Evolutionary conservation across 2,113 vertebrate genomes (phyloP).

Genomic region (Sylvietta virens): DNA sequence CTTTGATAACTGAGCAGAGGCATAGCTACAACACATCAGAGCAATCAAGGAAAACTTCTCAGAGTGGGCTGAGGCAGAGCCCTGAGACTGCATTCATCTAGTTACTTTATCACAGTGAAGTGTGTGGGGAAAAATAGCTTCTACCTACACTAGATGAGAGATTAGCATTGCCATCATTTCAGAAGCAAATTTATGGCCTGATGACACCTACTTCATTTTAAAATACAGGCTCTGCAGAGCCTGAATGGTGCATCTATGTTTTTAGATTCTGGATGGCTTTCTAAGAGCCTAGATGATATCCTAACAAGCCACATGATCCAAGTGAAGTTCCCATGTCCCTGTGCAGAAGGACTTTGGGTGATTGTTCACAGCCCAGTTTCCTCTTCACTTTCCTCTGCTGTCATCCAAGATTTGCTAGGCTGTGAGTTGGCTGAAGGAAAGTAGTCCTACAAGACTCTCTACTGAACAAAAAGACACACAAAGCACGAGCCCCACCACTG

Average conservation of each 20-base stretch:
- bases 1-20: neutral
- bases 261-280: neutral
- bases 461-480: neutral
- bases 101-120: neutral
- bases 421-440: neutral
- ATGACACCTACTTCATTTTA: slow-evolving; percentile 24
- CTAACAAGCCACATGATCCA: neutral
- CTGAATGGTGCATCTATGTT: neutral
- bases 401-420: neutral
- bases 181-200: slow-evolving; percentile 42
- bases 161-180: slow-evolving; percentile 32
- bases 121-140: neutral
- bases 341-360: neutral
- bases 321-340: neutral
- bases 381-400: neutral
- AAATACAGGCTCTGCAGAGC: slow-evolving; percentile 1
- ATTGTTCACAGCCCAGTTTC: neutral
- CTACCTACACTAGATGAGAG: slow-evolving; percentile 15
- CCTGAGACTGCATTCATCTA: neutral
- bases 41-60: neutral
- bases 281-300: neutral
- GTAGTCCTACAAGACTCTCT: neutral
- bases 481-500: neutral
- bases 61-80: neutral
- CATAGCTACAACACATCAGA: neutral